These are phyloP conservation scores for Dryas iulia DNA, from an alignment of 1,140 invertebrate species.

Conservation along the genomic window DNA sequence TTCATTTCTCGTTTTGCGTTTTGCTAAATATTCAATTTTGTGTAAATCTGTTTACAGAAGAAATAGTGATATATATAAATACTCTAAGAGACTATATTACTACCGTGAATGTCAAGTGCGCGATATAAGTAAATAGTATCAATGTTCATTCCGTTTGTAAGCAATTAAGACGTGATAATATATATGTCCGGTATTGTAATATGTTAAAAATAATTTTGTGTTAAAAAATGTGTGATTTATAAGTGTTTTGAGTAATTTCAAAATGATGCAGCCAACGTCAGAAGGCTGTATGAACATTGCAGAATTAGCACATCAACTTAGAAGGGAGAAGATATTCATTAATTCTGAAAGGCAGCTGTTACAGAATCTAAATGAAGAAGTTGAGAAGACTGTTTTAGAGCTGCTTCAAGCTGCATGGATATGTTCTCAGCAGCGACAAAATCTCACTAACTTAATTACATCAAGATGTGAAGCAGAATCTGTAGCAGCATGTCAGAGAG, in stretches of 20 bases:
- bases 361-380: conserved; percentile 73
- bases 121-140: conserved; percentile 2
- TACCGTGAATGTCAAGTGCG: background rate
- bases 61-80: background rate
- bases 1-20: conserved; percentile 46
- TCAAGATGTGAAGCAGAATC: conserved; percentile 87
- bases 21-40: conserved; percentile 38
- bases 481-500: conserved; percentile 87
- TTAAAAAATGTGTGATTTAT: conserved; percentile 48
- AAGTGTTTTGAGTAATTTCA: conserved; percentile 40
- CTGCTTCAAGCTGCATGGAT: conserved; percentile 90
- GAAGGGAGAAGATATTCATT: conserved; percentile 76
- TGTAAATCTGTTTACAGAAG: background rate
- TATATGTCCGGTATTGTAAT: conserved; percentile 43
- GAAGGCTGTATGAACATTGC: conserved; percentile 75
- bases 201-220: conserved; percentile 42
- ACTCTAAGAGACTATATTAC: background rate
- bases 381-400: conserved; percentile 70
- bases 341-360: conserved; percentile 74
- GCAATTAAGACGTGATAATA: conserved; percentile 39
- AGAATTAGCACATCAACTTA: conserved; percentile 71
- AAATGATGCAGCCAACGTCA: conserved; percentile 74
- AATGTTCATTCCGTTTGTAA: conserved; percentile 5
- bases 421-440: conserved; percentile 92
- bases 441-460: conserved; percentile 90